Base-by-base conservation (phyloP, 2,888 invertebrate species). In the Notocelia uddmanniana region DNA sequence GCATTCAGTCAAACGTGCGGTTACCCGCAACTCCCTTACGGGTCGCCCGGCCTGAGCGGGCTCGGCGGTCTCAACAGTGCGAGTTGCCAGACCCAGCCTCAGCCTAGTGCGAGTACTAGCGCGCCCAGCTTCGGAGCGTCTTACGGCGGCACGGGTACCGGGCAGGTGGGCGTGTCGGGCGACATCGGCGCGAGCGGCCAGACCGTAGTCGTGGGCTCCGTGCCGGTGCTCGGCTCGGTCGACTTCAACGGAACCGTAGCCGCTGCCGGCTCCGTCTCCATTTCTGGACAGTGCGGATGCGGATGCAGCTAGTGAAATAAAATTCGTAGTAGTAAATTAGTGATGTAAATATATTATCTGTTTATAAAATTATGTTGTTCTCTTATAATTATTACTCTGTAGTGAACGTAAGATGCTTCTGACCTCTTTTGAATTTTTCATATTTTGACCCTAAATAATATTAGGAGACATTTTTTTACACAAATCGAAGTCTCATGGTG, bases 131-230 rank as follows among this genome's bases (percentile, higher is more conserved):
- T n/a, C n/a, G n/a, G 15, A n/a, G 55, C 57, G 54, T 11, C 73
- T 54, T 81, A 80, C 76, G 81, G 80, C 26, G 81, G 81, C 31
- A 64, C 69, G 26, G 83, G 84, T 63, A 69, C 78, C 31, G 84
- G 83, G 58, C 75, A 79, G 58, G 73, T 82, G 19, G 37, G n/a
- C 52, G 66, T 59, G 21, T 13, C 57, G 6, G 48, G 58, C 73
- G 19, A 13, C 19, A 15, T 57, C 62, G 70, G 64, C 75, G 58
- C 76, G 73, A 19, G 73, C 71, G 55, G n/a, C n/a, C n/a, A n/a
- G 67, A 45, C 74, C 69, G n/a, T 74, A 74, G 72, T 76, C 74
- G 21, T 75, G 70, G 74, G 73, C 19, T 37, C 60, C 54, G 72
- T 72, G 45, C 72, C 74, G 31, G 72, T 72, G 55, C 45, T 62